A percentile compares a stretch with the other conserved stretches of the same genome.
phyloP scores from a whole-genome alignment of 2,113 vertebrate species.

The Myotis davidii region DNA sequence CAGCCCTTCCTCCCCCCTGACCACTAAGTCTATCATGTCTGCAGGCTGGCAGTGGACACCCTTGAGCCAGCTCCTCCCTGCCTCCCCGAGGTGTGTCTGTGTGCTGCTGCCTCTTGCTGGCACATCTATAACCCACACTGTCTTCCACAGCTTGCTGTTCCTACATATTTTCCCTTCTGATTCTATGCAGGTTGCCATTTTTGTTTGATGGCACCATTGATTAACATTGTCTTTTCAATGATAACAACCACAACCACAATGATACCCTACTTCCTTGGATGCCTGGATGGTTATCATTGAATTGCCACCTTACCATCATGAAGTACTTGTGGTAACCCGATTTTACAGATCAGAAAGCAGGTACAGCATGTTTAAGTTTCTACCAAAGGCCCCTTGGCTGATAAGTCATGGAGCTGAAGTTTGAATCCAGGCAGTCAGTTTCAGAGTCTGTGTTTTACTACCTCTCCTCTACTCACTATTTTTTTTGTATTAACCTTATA shows the following conservation, averaged over 20 bases:
- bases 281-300: not conserved
- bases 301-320: not conserved
- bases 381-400: not conserved
- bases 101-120: not conserved
- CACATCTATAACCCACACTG: not conserved
- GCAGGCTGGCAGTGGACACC: not conserved
- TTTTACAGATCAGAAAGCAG: not conserved
- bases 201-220: not conserved
- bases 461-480: not conserved
- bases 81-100: not conserved
- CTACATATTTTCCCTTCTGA: not conserved
- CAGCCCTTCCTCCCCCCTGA: not conserved
- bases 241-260: not conserved
- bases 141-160: not conserved
- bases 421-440: not conserved
- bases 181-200: not conserved
- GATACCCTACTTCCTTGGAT: not conserved
- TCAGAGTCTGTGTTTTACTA: not conserved
- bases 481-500: not conserved
- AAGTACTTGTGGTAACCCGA: not conserved
- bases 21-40: not conserved
- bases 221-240: not conserved
- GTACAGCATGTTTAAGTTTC: not conserved
- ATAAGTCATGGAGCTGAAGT: not conserved
- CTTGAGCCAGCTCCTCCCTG: rapidly evolving